Evolutionary conservation across 2,797 vertebrate genomes (phyloP).

Genomic region (Gadopsis bispinosus): DNA sequence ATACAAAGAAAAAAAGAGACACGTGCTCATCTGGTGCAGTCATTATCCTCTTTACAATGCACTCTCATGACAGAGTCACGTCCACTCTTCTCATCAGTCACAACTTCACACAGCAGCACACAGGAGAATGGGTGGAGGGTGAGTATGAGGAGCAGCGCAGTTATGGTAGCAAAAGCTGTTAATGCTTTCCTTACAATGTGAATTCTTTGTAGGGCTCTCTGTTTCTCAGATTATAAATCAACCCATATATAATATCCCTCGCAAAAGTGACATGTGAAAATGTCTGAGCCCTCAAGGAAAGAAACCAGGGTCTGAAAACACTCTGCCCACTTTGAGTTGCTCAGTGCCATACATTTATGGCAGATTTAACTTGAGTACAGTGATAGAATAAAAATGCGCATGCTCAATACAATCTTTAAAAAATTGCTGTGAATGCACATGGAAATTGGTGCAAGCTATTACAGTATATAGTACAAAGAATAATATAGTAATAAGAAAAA

Average conservation of each 20-base stretch:
- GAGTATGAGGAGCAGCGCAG: slow-evolving; percentile 31
- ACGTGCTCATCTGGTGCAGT: slow-evolving; percentile 75
- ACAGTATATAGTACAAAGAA: neutral
- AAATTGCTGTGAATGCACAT: neutral
- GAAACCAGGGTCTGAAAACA: slow-evolving; percentile 1
- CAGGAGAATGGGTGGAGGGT: slow-evolving; percentile 14
- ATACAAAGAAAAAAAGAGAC: slow-evolving; percentile 30
- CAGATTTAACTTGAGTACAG: neutral
- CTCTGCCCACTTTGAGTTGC: neutral
- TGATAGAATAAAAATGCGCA: neutral
- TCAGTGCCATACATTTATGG: slow-evolving; percentile 7
- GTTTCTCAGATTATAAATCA: slow-evolving; percentile 64
- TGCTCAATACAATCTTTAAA: neutral
- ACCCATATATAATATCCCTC: slow-evolving; percentile 34
- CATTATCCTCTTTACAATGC: slow-evolving; percentile 77
- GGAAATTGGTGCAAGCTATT: neutral
- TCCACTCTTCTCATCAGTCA: slow-evolving; percentile 72
- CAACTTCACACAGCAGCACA: slow-evolving; percentile 64
- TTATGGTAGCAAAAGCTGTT: slow-evolving; percentile 56
- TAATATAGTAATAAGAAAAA: neutral
- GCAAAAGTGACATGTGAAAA: slow-evolving; percentile 40
- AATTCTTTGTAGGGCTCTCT: slow-evolving; percentile 41
- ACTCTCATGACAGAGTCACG: slow-evolving; percentile 69
- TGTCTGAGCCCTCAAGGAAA: slow-evolving; percentile 14
- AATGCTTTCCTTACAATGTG: slow-evolving; percentile 64